Base-by-base conservation (phyloP, 2,888 invertebrate genomes). In the Volucella zonaria region DNA sequence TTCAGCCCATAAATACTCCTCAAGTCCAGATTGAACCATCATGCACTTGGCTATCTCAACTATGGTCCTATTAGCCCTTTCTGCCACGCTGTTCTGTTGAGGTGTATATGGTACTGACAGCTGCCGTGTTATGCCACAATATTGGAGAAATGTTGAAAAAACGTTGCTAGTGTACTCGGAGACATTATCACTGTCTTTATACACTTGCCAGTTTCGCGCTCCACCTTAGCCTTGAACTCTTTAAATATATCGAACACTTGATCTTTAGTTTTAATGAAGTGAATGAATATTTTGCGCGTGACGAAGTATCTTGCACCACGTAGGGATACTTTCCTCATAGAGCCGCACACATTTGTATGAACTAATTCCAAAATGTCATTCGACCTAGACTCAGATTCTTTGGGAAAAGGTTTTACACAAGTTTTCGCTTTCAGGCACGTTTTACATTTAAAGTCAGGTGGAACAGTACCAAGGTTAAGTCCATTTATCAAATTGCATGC, bases 61-160 rank as follows among this genome's bases (percentile, higher is more conserved):
- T 12, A 82, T 49, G 0, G 82, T 80, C 3, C 76, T 45, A 47
- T 82, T 86, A 0, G 75, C 61, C 40, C 80, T 67, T 71, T 87
- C 86, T 3, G 87, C 78, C 3, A 85, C 70, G 9, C 87, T 82
- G 62, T 87, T 87, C 23, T 86, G 82, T 40, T 87, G 80, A 8
- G 82, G 82, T 14, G 77, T 85, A 59, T 87, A 83, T 12, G 58
- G 47, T 1, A 68, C 78, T 18, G 78, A 78, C 8, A 78, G 14
- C 61, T 86, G 83, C 9, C 83, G 47, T 12, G 40, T 56, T 18
- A 86, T 86, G 3, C 85, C 85, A 49, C 56, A n/a, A 15, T 82
- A 8, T 8, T 66, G 51, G 2, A 87, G 49, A 43, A 66, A 87
- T 23, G 40, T 18, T 10, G 54, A 45, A 51, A 87, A 86, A 1